Evolutionary conservation across 2,888 invertebrate genomes (phyloP), one percentile per base, ranked within the genome.

Genomic region (Eupeodes luniger): DNA sequence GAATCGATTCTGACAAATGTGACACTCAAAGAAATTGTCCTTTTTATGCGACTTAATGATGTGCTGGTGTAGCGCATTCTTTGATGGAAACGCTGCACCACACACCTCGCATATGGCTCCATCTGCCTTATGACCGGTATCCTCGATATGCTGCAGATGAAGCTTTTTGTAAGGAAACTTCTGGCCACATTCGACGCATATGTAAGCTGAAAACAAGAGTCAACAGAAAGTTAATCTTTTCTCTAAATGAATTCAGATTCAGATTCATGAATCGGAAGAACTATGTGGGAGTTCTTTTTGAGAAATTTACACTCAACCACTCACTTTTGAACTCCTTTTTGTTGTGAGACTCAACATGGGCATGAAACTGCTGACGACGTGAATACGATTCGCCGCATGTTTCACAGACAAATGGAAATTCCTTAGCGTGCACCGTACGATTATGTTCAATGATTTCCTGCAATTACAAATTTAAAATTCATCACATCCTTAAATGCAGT

Each of bases 281-380:
- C 66, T 59, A 36, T 51, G 55, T 14, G 4, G 27, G 61, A 40
- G 76, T 76, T 89, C 79, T 80, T 51, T 69, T 27, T 64, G 81
- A 90, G 92, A 92, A 92, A 92, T 92, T 92, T 92, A 92, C 92
- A 92, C 92, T 91, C 74, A 82, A 79, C 49, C 91, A 92, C 92
- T 93, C 93, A 93, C 93, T 93, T 93, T 93, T 93, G 91, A 92
- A 92, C 91, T 93, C 93, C 91, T 93, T 93, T 90, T 93, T 93
- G 89, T 91, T 92, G 91, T 94, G 94, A 89, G 93, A 92, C 90
- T 93, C 93, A 84, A 93, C 93, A 90, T 94, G 94, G 76, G 93
- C 93, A 85, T 92, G 93, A 89, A 93, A 94, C 89, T 94, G 94
- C 86, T 94, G 94, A 40, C 93, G 92, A 34, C 94, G 91, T 16